phyloP scores from a whole-genome alignment of 1,140 invertebrate species.

The Papilio machaon region DNA sequence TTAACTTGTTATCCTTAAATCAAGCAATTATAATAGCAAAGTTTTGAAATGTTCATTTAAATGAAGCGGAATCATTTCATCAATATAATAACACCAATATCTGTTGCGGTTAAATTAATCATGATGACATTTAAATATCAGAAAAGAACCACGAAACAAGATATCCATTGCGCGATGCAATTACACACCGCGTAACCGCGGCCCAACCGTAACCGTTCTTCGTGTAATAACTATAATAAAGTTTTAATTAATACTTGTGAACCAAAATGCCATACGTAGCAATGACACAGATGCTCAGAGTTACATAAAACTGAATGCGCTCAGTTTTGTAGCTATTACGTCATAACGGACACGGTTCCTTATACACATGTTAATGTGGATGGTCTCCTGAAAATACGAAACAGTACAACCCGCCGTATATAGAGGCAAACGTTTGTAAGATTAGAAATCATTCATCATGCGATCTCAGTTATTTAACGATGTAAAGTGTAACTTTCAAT shows the following conservation, averaged over 20 bases:
- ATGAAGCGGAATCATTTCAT: background rate
- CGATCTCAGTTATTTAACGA: no score
- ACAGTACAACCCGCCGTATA: background rate
- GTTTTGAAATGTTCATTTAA: no score
- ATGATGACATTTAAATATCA: conserved; percentile 35
- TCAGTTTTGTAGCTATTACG: conserved; percentile 17
- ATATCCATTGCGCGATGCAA: conserved; percentile 34
- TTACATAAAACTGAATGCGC: conserved; percentile 56
- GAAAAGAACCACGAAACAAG: conserved; percentile 18
- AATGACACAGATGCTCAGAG: conserved; percentile 70
- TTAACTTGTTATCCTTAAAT: no score
- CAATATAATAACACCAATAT: background rate
- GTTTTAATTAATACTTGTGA: conserved; percentile 35
- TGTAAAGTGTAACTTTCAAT: no score
- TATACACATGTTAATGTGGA: background rate
- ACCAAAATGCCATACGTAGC: conserved; percentile 30
- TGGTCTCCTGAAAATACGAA: background rate
- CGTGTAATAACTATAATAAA: conserved; percentile 38
- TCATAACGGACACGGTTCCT: background rate
- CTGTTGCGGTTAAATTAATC: conserved; percentile 21
- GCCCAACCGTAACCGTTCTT: conserved; percentile 14
- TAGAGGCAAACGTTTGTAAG: no score
- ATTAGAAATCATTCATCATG: no score
- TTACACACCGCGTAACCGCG: conserved; percentile 36
- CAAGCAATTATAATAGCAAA: no score